Percentiles rank a stretch among this genome's conserved stretches.
These are phyloP conservation scores for Clostera curtula DNA, from an alignment of 2,888 invertebrate genomes.

Conservation along the genomic window DNA sequence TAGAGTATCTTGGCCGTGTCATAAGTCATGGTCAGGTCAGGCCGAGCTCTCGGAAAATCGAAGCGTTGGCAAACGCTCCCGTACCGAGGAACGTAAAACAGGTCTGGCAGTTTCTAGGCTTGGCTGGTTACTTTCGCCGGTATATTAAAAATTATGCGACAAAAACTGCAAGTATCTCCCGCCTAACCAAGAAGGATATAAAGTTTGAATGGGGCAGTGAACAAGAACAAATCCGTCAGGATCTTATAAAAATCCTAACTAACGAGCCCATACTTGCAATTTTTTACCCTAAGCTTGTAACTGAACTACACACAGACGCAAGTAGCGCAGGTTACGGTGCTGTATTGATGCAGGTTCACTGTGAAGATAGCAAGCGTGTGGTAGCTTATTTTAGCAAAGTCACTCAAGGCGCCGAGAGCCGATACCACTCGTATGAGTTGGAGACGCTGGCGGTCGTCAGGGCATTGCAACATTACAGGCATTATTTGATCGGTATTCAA, in stretches of 20 bases:
- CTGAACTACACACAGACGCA: slow-evolving; percentile 8
- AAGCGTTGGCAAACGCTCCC: slow-evolving; percentile 15
- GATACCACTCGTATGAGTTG: slow-evolving; percentile 9
- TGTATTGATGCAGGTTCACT: slow-evolving; percentile 8
- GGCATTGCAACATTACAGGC: slow-evolving; percentile 15
- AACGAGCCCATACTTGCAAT: slow-evolving; percentile 12
- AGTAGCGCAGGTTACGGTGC: slow-evolving; percentile 8
- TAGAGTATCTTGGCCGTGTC: slow-evolving; percentile 19
- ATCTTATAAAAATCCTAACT: slow-evolving; percentile 4
- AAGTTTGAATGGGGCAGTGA: slow-evolving; percentile 4
- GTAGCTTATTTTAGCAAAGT: slow-evolving; percentile 12
- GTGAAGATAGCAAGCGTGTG: slow-evolving; percentile 8
- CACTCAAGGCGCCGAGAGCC: slow-evolving; percentile 13
- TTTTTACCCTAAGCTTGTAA: slow-evolving; percentile 7
- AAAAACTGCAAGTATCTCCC: slow-evolving; percentile 5
- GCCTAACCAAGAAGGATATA: slow-evolving; percentile 4
- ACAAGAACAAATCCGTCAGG: slow-evolving; percentile 1
- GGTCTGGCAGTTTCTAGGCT: slow-evolving; percentile 17
- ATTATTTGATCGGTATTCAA: slow-evolving; percentile 13
- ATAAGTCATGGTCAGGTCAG: slow-evolving; percentile 15
- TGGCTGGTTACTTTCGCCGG: slow-evolving; percentile 19
- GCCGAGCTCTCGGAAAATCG: slow-evolving; percentile 17
- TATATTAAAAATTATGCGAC: slow-evolving; percentile 11
- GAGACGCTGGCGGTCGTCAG: slow-evolving; percentile 13
- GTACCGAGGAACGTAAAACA: slow-evolving; percentile 18